These are phyloP conservation scores for Lacerta viridis DNA, from an alignment of 2,797 vertebrate genomes.

Conservation along the genomic window DNA sequence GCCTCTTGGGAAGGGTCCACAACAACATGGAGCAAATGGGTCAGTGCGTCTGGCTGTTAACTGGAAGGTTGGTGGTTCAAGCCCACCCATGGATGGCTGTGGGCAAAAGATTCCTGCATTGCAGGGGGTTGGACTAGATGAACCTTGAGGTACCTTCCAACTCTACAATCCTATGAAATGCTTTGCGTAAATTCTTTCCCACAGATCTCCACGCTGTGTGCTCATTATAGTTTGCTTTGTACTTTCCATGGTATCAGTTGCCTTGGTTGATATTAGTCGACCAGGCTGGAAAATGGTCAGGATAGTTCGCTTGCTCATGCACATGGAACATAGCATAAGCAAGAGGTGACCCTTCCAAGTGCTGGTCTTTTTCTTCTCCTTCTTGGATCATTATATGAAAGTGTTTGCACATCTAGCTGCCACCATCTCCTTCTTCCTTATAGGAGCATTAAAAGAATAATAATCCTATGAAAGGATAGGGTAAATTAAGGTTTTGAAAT, in stretches of 20 bases:
- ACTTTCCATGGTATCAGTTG: neutral
- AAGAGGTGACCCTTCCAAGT: neutral
- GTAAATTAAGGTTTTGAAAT: neutral
- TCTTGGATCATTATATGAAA: neutral
- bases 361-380: neutral
- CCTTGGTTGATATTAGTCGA: neutral
- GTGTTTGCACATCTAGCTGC: neutral
- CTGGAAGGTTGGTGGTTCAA: no score
- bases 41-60: no score
- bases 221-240: neutral
- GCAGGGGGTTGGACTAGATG: no score
- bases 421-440: neutral
- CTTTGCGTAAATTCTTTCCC: neutral
- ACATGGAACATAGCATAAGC: neutral
- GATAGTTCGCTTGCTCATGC: neutral
- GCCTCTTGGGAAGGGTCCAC: no score
- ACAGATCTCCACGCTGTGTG: neutral
- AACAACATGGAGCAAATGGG: no score
- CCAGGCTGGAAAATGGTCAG: neutral
- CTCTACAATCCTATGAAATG: no score
- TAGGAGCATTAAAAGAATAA: neutral
- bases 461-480: neutral
- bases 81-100: no score
- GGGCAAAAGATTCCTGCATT: no score
- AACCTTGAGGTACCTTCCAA: no score